Percentiles rank a stretch among this genome's conserved stretches.
phyloP scores from a whole-genome alignment of 2,113 vertebrate species.

The Erpornis zantholeuca region DNA sequence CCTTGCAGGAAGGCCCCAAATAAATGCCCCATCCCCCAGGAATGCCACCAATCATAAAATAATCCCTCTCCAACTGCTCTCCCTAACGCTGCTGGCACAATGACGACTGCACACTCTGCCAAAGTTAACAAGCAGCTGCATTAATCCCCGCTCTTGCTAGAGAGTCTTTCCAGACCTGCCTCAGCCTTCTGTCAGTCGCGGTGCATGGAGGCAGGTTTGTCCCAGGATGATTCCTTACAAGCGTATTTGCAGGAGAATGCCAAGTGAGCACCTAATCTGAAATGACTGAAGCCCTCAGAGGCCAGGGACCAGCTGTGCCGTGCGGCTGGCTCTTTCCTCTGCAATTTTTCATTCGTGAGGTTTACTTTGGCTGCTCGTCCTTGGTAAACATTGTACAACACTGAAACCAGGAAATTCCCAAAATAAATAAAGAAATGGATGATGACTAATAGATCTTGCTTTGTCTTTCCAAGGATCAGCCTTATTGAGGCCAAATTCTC shows the following conservation, averaged over 20 bases:
- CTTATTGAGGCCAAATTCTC: background rate
- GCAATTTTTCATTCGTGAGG: background rate
- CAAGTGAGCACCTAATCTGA: background rate
- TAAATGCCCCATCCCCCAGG: background rate
- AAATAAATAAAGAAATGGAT: background rate
- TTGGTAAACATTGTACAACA: background rate
- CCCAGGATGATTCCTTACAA: background rate
- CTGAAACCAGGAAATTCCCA: background rate
- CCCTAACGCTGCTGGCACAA: background rate
- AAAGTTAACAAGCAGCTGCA: slow-evolving; percentile 6
- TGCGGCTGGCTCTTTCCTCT: background rate
- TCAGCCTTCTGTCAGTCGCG: background rate
- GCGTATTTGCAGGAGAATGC: background rate
- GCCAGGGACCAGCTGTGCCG: background rate
- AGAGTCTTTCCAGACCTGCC: slow-evolving; percentile 31
- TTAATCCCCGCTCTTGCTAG: background rate
- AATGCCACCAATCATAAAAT: background rate
- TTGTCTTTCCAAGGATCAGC: background rate
- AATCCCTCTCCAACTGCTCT: background rate
- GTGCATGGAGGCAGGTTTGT: background rate
- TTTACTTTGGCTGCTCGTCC: background rate
- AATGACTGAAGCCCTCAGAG: background rate
- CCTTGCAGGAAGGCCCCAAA: background rate
- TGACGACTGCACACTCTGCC: background rate
- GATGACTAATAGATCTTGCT: background rate